Evolutionary conservation across 2,113 vertebrate genomes (phyloP), one percentile per base, ranked within the genome.

Genomic region (Hippocampus comes): DNA sequence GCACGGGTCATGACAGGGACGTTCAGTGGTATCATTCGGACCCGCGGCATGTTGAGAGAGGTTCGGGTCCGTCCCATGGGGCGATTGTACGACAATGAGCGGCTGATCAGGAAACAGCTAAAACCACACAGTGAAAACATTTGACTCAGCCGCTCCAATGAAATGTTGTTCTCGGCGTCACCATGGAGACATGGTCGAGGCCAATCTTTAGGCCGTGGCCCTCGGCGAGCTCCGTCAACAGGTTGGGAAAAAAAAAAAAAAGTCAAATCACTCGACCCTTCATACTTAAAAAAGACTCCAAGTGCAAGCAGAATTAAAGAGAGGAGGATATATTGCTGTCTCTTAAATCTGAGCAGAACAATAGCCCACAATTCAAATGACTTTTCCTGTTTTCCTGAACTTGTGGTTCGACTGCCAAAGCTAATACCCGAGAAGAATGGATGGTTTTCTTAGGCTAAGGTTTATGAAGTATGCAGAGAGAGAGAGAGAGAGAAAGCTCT

Each of bases 61-160:
- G 51, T 46, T 48, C 14, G 59, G 41, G 51, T 72, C 60, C 51
- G 21, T 51, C 61, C 63, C 61, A 57, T 68, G 48, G 57, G 59
- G 71, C 46, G 20, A 27, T 67, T 69, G 49, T 10, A 1, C 23
- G 57, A 55, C 75, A 65, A 63, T 42, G 72, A 75, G 20, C 23
- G 25, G 67, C 69, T 20, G 75, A 73, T 82, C 78, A 86, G 86
- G 88, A 87, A 90, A 80, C 88, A 84, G 88, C 88, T 89, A 76
- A 87, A 59, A 78, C 86, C 82, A 86, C 87, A 86, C 59, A 60
- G 57, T 67, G 2, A 74, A 67, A 57, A 18, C n/a, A 53, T 1
- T 30, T 3, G 0, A 38, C 12, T 63, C 70, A 34, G 74, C 51
- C 41, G 56, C 65, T 43, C 41, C 20, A 42, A 77, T 77, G 5